Percentiles rank a stretch among this genome's conserved stretches.
These are phyloP conservation scores for Lomographa bimaculata DNA, from an alignment of 2,888 invertebrate species.

Conservation along the genomic window DNA sequence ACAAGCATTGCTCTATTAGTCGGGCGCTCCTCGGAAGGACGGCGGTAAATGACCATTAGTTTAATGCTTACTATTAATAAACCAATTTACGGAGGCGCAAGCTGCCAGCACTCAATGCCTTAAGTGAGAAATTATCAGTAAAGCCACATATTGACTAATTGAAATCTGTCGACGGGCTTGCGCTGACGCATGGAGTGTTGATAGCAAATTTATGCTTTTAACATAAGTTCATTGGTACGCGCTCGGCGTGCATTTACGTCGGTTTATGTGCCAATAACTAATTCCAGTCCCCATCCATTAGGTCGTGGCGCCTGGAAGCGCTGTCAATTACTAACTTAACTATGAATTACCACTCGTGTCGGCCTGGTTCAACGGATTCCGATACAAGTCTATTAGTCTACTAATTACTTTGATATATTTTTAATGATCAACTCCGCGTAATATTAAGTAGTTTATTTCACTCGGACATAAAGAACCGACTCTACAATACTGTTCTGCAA, in stretches of 20 bases:
- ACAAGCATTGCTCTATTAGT: slow-evolving; percentile 12
- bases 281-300: slow-evolving; percentile 46
- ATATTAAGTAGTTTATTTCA: too few relatives aligned
- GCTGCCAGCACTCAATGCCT: slow-evolving; percentile 38
- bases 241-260: slow-evolving; percentile 32
- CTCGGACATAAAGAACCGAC: too few relatives aligned
- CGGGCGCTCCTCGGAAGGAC: slow-evolving; percentile 17
- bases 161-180: slow-evolving; percentile 32
- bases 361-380: slow-evolving; percentile 51
- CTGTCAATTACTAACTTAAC: slow-evolving; percentile 52
- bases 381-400: slow-evolving; percentile 23
- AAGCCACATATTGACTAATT: slow-evolving; percentile 40
- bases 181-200: slow-evolving; percentile 21
- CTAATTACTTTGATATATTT: slow-evolving; percentile 27
- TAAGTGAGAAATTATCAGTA: slow-evolving; percentile 46
- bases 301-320: slow-evolving; percentile 47
- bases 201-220: slow-evolving; percentile 30
- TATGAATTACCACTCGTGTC: slow-evolving; percentile 56
- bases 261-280: slow-evolving; percentile 43
- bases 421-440: too few relatives aligned
- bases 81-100: slow-evolving; percentile 40
- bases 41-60: slow-evolving; percentile 25
- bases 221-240: slow-evolving; percentile 30
- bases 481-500: too few relatives aligned
- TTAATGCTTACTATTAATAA: slow-evolving; percentile 35